Percentiles rank a stretch among this genome's conserved stretches.
phyloP scores from a whole-genome alignment of 2,888 invertebrate species.

The Lutraria lutraria region DNA sequence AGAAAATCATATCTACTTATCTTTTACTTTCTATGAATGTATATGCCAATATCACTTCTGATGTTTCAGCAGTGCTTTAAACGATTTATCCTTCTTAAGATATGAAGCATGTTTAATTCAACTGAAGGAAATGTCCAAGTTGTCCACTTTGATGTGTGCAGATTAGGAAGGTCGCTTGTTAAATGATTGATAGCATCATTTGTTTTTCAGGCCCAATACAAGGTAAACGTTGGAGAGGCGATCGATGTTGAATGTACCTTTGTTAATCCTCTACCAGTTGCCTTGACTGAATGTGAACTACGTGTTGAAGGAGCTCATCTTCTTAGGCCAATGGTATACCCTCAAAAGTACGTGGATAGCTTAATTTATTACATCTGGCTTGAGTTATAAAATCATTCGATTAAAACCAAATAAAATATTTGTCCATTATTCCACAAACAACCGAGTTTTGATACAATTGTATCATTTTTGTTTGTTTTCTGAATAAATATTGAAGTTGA shows the following conservation, averaged over 20 bases:
- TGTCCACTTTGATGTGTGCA: not conserved
- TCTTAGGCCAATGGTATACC: not conserved
- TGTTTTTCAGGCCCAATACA: not conserved
- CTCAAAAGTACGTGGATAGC: not conserved
- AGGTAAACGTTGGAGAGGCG: not conserved
- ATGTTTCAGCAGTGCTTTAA: too few species aligned
- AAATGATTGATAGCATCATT: not conserved
- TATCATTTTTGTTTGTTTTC: too few species aligned
- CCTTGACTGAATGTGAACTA: not conserved
- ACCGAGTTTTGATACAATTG: too few species aligned
- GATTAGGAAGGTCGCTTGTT: not conserved
- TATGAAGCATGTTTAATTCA: not conserved
- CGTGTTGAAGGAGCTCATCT: not conserved
- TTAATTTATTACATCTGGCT: too few species aligned
- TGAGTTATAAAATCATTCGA: too few species aligned
- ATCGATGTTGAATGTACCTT: not conserved
- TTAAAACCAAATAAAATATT: too few species aligned
- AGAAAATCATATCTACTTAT: too few species aligned
- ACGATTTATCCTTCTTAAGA: not conserved
- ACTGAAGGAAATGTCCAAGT: not conserved
- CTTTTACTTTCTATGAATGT: too few species aligned
- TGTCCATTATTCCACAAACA: too few species aligned
- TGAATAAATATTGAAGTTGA: too few species aligned
- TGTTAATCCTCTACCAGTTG: not conserved
- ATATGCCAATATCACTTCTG: too few species aligned